Conservation (phyloP, 2,888 invertebrate genomes). For the Epistrophella euchroma region DNA sequence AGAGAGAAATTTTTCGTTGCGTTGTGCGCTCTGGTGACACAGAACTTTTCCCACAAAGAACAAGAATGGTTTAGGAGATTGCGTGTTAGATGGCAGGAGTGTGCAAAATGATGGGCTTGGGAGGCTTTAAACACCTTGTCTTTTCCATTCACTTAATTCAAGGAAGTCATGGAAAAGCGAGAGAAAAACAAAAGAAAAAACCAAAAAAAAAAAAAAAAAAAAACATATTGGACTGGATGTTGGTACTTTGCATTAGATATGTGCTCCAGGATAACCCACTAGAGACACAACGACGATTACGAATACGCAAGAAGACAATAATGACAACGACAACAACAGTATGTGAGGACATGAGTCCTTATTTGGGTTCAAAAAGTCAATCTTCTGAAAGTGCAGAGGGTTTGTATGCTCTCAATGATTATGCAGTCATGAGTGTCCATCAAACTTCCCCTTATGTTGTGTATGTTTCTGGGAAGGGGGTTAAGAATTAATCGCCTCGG, state of each 20-base stretch:
- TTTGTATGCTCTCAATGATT: slow-evolving; percentile 46
- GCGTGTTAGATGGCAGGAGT: slow-evolving; percentile 41
- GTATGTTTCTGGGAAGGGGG: neutral
- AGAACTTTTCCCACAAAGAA: slow-evolving; percentile 55
- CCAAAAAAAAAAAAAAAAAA: slow-evolving; percentile 3
- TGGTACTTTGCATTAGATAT: slow-evolving; percentile 61
- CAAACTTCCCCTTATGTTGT: slow-evolving; percentile 53
- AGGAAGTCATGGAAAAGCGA: slow-evolving; percentile 40
- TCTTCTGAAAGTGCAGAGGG: slow-evolving; percentile 25
- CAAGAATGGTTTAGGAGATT: slow-evolving; percentile 53
- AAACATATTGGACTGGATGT: slow-evolving; percentile 49
- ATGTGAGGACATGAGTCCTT: slow-evolving; percentile 55
- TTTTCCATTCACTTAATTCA: slow-evolving; percentile 21
- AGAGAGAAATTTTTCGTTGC: neutral
- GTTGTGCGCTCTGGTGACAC: slow-evolving; percentile 55
- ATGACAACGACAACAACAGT: neutral
- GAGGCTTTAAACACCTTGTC: neutral
- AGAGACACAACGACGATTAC: slow-evolving; percentile 42
- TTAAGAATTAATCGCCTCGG: slow-evolving; percentile 60
- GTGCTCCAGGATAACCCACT: slow-evolving; percentile 37
- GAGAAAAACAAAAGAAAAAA: neutral
- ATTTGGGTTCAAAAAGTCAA: slow-evolving; percentile 68
- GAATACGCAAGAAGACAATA: neutral
- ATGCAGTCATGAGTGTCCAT: slow-evolving; percentile 72
- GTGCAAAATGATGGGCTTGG: neutral